Percentiles rank a stretch among this genome's conserved stretches.
phyloP scores from a whole-genome alignment of 2,797 vertebrate species.

The Hephaestus fuliginosus region DNA sequence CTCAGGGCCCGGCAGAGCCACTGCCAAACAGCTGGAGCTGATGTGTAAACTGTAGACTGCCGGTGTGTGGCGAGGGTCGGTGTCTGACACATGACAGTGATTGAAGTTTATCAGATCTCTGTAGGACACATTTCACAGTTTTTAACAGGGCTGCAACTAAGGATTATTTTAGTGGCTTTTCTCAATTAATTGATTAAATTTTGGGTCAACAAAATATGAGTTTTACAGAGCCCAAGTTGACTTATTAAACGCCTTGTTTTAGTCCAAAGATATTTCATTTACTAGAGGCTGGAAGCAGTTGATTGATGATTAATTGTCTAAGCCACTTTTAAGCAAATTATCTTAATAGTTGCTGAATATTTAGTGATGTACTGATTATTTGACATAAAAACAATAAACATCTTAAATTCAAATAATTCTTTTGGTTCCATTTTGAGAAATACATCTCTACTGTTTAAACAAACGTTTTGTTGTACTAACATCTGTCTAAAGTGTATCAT shows the following conservation, averaged over 20 bases:
- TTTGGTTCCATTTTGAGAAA: neutral
- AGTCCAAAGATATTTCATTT: neutral
- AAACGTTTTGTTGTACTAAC: neutral
- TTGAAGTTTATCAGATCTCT: conserved; percentile 17
- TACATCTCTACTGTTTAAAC: neutral
- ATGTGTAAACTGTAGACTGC: conserved; percentile 47
- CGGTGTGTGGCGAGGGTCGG: conserved; percentile 16
- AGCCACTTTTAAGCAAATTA: too few species aligned
- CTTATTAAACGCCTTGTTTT: neutral
- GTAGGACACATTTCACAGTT: neutral
- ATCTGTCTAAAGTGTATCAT: neutral
- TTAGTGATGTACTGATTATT: neutral
- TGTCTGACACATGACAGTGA: conserved; percentile 35
- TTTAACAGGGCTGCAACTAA: neutral
- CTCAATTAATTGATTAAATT: too few species aligned
- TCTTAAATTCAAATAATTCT: neutral
- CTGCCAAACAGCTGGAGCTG: conserved; percentile 52
- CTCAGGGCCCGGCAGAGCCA: conserved; percentile 24
- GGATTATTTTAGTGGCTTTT: neutral
- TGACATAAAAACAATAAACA: neutral
- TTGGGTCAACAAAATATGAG: neutral
- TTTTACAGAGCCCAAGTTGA: neutral
- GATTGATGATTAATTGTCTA: neutral
- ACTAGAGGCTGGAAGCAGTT: neutral
- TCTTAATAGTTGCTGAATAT: neutral